These are phyloP conservation scores for Lophotis ruficrista DNA, from an alignment of 2,113 vertebrate genomes.

Conservation along the genomic window DNA sequence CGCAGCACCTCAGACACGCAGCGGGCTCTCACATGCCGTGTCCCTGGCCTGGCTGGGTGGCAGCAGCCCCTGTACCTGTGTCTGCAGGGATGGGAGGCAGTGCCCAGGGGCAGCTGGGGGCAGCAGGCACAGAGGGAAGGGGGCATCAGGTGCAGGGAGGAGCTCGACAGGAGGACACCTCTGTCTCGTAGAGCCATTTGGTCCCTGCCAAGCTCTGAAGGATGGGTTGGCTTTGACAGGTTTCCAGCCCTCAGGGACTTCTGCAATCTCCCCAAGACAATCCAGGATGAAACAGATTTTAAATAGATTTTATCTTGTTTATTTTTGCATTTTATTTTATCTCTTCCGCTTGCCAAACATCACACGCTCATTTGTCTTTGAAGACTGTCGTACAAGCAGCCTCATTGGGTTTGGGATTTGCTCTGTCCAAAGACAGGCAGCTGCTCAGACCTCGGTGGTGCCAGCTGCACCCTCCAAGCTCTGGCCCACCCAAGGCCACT, in stretches of 20 bases:
- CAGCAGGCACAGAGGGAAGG: neutral
- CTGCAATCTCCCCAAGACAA: neutral
- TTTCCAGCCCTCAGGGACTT: neutral
- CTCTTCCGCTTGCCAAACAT: neutral
- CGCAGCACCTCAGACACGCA: neutral
- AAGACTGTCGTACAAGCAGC: neutral
- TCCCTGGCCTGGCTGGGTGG: neutral
- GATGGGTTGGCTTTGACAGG: neutral
- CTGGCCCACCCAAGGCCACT: neutral
- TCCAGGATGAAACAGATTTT: neutral
- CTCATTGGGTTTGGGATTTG: neutral
- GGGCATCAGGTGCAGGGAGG: neutral
- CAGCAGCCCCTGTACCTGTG: neutral
- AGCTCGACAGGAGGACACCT: neutral
- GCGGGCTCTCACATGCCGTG: fast-evolving
- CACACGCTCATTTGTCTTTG: neutral
- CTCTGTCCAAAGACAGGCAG: neutral
- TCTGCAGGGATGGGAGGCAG: neutral
- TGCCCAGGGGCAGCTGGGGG: neutral
- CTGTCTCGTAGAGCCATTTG: fast-evolving
- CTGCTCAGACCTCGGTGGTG: neutral
- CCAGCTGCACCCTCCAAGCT: neutral
- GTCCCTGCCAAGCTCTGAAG: neutral
- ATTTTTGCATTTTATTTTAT: neutral
- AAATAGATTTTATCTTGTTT: neutral